Percentiles rank a stretch among this genome's conserved stretches.
These are phyloP conservation scores for Oreochromis aureus DNA, from an alignment of 2,113 vertebrate genomes.

Conservation along the genomic window DNA sequence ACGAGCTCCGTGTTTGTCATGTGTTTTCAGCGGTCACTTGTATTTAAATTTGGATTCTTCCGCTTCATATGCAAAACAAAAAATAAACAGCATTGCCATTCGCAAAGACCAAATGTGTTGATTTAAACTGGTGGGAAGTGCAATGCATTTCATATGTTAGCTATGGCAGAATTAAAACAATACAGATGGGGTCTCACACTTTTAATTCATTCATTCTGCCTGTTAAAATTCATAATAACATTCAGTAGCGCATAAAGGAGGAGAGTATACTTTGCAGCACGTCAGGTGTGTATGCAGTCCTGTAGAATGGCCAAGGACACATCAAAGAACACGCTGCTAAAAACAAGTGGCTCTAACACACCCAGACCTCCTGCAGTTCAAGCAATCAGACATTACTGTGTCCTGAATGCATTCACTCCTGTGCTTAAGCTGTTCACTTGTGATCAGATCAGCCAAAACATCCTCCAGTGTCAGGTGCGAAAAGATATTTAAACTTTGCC, in stretches of 20 bases:
- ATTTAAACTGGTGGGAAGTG: not conserved
- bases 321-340: not conserved
- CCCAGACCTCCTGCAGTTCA: rapidly evolving
- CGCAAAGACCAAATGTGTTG: not conserved
- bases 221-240: not conserved
- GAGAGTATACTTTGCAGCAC: not conserved
- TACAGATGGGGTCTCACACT: rapidly evolving
- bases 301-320: not conserved
- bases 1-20: not conserved
- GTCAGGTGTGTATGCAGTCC: not conserved
- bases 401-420: not conserved
- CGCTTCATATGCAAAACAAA: not conserved
- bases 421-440: not conserved
- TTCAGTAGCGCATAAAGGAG: not conserved
- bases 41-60: not conserved
- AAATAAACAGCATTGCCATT: not conserved
- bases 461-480: not conserved
- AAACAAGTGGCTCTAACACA: not conserved
- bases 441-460: not conserved
- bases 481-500: not conserved
- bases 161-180: not conserved
- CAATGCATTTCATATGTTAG: not conserved
- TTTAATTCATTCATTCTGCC: not conserved
- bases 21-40: rapidly evolving
- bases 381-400: not conserved